Evolutionary conservation across 1,140 invertebrate genomes (phyloP).

Genomic region (Chelonus insularis): DNA sequence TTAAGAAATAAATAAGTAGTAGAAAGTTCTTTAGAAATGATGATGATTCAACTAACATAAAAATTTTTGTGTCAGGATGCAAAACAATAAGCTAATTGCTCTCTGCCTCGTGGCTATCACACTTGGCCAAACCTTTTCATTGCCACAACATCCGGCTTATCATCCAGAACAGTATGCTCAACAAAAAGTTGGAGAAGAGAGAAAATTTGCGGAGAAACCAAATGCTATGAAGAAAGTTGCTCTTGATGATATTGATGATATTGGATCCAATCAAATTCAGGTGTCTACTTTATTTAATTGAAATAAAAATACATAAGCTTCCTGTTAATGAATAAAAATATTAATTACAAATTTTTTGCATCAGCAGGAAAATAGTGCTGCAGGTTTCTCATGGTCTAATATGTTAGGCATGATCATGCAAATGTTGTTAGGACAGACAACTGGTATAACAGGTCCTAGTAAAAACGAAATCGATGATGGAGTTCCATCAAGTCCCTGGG

Average conservation of each 20-base stretch:
- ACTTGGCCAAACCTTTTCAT: slow-evolving; percentile 47
- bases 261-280: slow-evolving; percentile 77
- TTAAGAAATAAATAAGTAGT: too few species aligned
- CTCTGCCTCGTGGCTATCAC: slow-evolving; percentile 51
- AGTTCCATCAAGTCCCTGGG: slow-evolving; percentile 76
- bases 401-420: slow-evolving; percentile 84
- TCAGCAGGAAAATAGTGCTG: slow-evolving; percentile 59
- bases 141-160: slow-evolving; percentile 52
- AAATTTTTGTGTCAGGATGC: slow-evolving; percentile 41
- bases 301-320: too few species aligned
- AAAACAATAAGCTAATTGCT: slow-evolving; percentile 47
- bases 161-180: slow-evolving; percentile 56
- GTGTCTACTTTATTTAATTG: slow-evolving; percentile 42
- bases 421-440: slow-evolving; percentile 73
- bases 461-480: slow-evolving; percentile 77
- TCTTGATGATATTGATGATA: slow-evolving; percentile 77
- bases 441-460: slow-evolving; percentile 68
- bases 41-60: too few species aligned
- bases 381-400: slow-evolving; percentile 82
- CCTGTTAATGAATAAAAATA: slow-evolving; percentile 4
- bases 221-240: slow-evolving; percentile 86
- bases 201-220: slow-evolving; percentile 85
- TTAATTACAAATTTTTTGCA: too few species aligned
- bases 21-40: too few species aligned
- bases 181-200: slow-evolving; percentile 58